Base-by-base conservation (phyloP, 2,113 vertebrate species). In the Rhea americana region DNA sequence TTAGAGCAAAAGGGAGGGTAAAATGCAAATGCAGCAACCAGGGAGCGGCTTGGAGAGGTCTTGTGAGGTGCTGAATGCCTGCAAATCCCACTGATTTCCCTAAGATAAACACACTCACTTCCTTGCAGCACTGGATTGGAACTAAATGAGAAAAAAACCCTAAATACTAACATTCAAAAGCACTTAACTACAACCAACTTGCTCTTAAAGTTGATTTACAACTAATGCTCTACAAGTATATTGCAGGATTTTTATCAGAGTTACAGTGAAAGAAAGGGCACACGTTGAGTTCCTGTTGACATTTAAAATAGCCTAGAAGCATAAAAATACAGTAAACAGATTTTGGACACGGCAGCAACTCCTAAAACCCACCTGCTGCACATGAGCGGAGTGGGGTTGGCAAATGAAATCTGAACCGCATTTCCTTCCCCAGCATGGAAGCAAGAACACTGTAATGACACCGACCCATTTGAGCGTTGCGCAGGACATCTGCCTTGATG, bases 41-140 rank as follows among this genome's bases (percentile, higher is more conserved):
- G 22, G n/a, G 68, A 90, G 77, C 35, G 87, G 87, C 43, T n/a
- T 41, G 71, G 66, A 10, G 51, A 93, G n/a, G 75, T 59, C 47
- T 62, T 75, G 70, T n/a, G 47, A 93, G 89, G 76, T 82, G 90
- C 83, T 47, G 80, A 91, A 58, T 32, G 21, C 73, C 90, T 84
- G 86, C 85, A 94, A 93, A 93, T 94, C 91, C 94, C 88, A 55
- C 86, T 90, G 77, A 82, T 89, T 95, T 96, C 88, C 90, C 62
- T 3, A 67, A 62, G 90, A 90, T 89, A 94, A 94, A 95, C 85
- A 87, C 92, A 58, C 45, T 82, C 77, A 68, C 58, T 76, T 84
- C 88, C 74, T 53, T 9, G 5, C 30, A 94, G 53, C 58, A 25
- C 37, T 2, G 51, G 55, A 78, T 48, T 61, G 20, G 10, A 91